A percentile compares a stretch with the other conserved stretches of the same genome.
phyloP scores from a whole-genome alignment of 2,888 invertebrate genomes.

The Drosophila stalkeri region DNA sequence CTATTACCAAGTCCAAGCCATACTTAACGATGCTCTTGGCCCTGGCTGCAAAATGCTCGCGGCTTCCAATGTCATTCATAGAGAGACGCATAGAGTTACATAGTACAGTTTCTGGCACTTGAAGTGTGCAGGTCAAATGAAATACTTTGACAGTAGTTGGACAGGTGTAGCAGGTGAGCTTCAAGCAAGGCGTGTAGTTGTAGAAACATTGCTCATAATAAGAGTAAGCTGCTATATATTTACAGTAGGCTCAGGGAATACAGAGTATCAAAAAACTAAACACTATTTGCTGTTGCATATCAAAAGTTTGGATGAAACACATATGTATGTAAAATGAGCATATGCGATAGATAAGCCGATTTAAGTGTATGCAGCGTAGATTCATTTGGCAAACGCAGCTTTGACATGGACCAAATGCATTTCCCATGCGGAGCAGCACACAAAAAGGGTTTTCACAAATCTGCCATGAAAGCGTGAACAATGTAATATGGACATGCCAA shows the following conservation, averaged over 20 bases:
- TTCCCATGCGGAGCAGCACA: neutral
- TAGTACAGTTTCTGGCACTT: slow-evolving; percentile 8
- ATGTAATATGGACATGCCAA: slow-evolving; percentile 2
- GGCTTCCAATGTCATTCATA: slow-evolving; percentile 7
- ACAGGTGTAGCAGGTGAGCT: neutral
- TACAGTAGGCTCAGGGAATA: no score
- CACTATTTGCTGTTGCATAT: neutral
- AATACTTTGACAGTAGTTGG: neutral
- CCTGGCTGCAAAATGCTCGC: slow-evolving; percentile 24
- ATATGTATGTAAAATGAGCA: neutral
- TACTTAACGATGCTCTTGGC: slow-evolving; percentile 43
- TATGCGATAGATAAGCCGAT: slow-evolving; percentile 10
- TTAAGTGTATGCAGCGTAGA: neutral
- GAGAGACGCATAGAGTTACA: neutral
- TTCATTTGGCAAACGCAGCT: neutral
- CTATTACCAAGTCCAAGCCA: slow-evolving; percentile 21
- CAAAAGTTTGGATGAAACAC: neutral
- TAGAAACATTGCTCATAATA: no score
- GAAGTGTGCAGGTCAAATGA: neutral
- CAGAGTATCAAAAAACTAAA: no score
- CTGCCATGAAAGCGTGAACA: slow-evolving; percentile 12
- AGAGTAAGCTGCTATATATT: no score
- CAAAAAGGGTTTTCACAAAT: neutral
- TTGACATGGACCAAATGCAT: neutral
- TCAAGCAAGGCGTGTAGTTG: neutral